These are phyloP conservation scores for Ashinkailepas kermadecensis DNA, from an alignment of 2,888 invertebrate genomes.

Conservation along the genomic window DNA sequence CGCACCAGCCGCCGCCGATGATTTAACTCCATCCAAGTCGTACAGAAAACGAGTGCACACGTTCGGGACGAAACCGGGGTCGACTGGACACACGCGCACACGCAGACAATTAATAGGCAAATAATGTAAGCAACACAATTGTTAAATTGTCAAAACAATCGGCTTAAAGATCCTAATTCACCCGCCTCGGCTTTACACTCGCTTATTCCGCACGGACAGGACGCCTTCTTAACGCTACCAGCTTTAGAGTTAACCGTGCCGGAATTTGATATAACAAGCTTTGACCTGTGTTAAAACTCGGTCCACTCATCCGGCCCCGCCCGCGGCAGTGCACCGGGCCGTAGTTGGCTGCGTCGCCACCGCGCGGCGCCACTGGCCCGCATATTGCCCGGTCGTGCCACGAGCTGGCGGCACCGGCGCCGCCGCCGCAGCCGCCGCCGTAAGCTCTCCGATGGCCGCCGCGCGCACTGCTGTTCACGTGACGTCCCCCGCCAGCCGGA, in stretches of 20 bases:
- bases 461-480: not conserved
- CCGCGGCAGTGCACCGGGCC: not conserved
- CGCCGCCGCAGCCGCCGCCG: not conserved
- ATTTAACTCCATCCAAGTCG: not conserved
- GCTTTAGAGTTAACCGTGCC: not conserved
- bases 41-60: not conserved
- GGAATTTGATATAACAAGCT: not conserved
- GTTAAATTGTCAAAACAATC: slow-evolving; percentile 15
- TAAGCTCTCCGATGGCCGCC: not conserved
- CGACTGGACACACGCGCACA: not conserved
- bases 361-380: too few relatives aligned
- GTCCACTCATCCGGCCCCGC: not conserved
- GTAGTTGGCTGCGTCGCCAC: not conserved
- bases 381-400: not conserved
- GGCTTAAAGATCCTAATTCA: not conserved
- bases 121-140: slow-evolving; percentile 20
- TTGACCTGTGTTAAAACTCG: not conserved
- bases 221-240: not conserved
- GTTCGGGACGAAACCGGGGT: not conserved
- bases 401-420: not conserved
- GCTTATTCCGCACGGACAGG: not conserved
- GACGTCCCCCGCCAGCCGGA: not conserved
- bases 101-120: slow-evolving; percentile 20
- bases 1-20: not conserved
- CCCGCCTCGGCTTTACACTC: not conserved